Evolutionary conservation across 2,888 invertebrate species (phyloP).

Genomic region (Phyllotreta cruciferae): DNA sequence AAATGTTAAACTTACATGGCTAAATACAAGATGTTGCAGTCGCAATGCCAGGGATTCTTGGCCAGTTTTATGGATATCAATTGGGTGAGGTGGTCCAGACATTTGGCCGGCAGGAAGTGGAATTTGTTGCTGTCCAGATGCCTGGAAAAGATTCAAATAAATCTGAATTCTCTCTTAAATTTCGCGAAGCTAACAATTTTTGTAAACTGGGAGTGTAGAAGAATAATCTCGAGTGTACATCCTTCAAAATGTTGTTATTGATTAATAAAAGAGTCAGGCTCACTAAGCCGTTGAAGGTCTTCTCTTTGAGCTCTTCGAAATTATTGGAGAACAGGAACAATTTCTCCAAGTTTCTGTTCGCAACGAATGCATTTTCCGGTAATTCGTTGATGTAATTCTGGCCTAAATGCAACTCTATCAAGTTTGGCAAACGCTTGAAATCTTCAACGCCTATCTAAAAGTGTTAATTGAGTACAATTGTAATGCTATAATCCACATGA

Average conservation of each 20-base stretch:
- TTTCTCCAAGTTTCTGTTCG: conserved; percentile 68
- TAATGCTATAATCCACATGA: conserved; percentile 19
- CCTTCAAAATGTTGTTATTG: conserved; percentile 73
- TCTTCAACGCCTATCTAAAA: conserved; percentile 65
- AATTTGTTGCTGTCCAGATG: conserved; percentile 79
- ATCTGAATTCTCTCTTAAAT: not conserved
- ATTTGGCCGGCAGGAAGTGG: conserved; percentile 71
- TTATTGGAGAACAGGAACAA: conserved; percentile 74
- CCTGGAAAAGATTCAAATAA: conserved; percentile 61
- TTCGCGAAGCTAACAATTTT: conserved; percentile 68
- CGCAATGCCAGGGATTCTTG: conserved; percentile 83
- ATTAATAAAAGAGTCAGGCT: conserved; percentile 73
- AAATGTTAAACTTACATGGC: conserved; percentile 66
- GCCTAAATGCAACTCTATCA: conserved; percentile 73
- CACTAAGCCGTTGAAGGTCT: conserved; percentile 68
- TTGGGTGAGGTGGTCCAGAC: conserved; percentile 69
- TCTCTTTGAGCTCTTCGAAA: conserved; percentile 67
- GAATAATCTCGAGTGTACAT: conserved; percentile 70
- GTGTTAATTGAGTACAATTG: not conserved
- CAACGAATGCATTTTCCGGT: conserved; percentile 67
- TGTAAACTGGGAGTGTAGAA: conserved; percentile 69
- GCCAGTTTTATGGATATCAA: conserved; percentile 73
- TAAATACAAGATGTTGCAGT: conserved; percentile 76
- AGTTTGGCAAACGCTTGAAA: conserved; percentile 63
- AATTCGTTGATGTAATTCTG: conserved; percentile 69